phyloP scores from a whole-genome alignment of 2,888 invertebrate species.

The Nezara viridula region DNA sequence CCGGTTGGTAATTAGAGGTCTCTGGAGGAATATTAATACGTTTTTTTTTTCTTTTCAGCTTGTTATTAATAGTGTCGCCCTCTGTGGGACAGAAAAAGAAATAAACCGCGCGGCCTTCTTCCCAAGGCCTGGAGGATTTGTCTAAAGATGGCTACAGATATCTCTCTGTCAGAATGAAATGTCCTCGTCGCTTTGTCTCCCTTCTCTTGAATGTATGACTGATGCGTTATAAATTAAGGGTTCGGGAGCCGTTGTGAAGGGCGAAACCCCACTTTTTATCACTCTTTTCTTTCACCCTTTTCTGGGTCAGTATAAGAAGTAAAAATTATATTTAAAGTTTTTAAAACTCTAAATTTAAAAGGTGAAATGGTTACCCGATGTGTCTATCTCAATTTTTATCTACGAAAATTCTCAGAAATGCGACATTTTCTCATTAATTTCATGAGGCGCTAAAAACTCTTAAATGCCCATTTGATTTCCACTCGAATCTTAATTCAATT shows the following conservation, averaged over 20 bases:
- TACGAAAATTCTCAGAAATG: too few species aligned
- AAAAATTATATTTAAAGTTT: too few species aligned
- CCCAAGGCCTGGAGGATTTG: neutral
- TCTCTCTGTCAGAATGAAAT: constrained; percentile 9
- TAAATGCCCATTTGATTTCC: too few species aligned
- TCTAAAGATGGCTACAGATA: neutral
- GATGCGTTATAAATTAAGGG: constrained; percentile 4
- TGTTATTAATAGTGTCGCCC: constrained; percentile 34
- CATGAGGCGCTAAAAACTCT: too few species aligned
- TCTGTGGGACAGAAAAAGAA: neutral
- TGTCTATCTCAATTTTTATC: too few species aligned
- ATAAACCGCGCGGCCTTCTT: neutral
- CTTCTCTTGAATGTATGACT: neutral
- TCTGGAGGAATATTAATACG: constrained; percentile 32
- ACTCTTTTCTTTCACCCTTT: neutral
- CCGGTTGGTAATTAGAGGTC: constrained; percentile 14
- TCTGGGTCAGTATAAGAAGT: neutral
- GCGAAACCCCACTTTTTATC: neutral
- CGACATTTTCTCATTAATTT: too few species aligned
- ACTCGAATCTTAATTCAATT: too few species aligned
- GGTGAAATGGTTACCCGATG: too few species aligned
- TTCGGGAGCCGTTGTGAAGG: neutral
- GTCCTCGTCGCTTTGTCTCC: neutral
- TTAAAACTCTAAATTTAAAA: too few species aligned
- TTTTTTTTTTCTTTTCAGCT: constrained; percentile 15